phyloP scores from a whole-genome alignment of 2,113 vertebrate species.

The Buteo buteo region DNA sequence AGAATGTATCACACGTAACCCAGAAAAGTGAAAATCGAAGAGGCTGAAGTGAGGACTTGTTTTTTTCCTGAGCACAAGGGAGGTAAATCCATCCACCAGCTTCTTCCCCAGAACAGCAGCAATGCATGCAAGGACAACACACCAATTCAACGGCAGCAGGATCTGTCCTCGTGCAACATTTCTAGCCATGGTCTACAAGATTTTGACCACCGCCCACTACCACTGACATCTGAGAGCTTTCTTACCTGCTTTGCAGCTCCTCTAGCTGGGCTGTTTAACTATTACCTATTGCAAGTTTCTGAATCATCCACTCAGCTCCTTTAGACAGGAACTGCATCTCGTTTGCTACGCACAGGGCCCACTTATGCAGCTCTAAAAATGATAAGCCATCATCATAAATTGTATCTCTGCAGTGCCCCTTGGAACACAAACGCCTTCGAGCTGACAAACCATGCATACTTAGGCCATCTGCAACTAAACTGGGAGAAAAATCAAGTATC shows the following conservation, averaged over 20 bases:
- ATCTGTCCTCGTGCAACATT: background rate
- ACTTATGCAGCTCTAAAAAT: background rate
- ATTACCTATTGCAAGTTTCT: background rate
- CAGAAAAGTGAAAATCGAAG: background rate
- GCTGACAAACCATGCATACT: background rate
- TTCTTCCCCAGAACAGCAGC: background rate
- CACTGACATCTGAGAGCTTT: background rate
- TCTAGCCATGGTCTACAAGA: background rate
- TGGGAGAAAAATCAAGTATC: background rate
- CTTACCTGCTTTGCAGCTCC: background rate
- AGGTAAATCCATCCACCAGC: background rate
- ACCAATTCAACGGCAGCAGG: background rate
- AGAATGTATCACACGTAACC: background rate
- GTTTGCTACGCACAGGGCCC: background rate
- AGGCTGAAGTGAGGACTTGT: background rate
- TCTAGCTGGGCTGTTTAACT: background rate
- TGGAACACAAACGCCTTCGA: background rate
- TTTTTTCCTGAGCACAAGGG: background rate
- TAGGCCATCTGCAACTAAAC: background rate
- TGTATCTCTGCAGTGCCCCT: background rate
- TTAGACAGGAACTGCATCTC: background rate
- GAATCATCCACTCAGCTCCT: conserved; percentile 10
- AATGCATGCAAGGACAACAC: background rate
- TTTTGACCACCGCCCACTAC: background rate
- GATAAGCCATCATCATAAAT: background rate